A percentile compares a stretch with the other conserved stretches of the same genome.
Conservation (phyloP, 2,113 vertebrate genomes). For the Spermophilus dauricus region DNA sequence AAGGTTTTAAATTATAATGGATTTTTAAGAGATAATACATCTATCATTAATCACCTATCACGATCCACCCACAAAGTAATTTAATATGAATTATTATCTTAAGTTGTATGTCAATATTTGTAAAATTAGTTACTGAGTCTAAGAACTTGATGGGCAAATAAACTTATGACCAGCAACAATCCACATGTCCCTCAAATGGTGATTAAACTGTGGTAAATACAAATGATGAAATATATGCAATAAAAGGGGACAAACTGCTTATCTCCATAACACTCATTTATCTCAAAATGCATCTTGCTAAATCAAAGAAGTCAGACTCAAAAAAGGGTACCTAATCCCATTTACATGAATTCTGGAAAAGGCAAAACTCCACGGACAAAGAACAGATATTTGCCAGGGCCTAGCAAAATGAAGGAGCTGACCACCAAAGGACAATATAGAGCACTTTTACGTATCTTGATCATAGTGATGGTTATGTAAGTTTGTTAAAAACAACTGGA, state of each 20-base stretch:
- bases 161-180: conserved; percentile 38
- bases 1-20: conserved; percentile 10
- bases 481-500: not conserved
- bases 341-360: conserved; percentile 27
- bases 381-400: not conserved
- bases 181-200: not conserved
- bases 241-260: conserved; percentile 6
- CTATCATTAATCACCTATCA: not conserved
- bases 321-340: not conserved
- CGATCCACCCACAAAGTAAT: not conserved
- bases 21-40: conserved; percentile 24
- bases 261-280: not conserved
- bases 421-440: not conserved
- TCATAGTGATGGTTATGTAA: not conserved
- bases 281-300: not conserved
- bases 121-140: not conserved
- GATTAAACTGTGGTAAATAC: not conserved
- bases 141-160: not conserved
- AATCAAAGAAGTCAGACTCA: not conserved
- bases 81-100: not conserved
- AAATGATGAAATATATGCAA: not conserved
- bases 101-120: not conserved
- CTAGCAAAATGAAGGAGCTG: not conserved
- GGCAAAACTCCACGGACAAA: not conserved
- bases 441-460: not conserved